phyloP scores from a whole-genome alignment of 2,888 invertebrate genomes.

The Ferrisia virgata region DNA sequence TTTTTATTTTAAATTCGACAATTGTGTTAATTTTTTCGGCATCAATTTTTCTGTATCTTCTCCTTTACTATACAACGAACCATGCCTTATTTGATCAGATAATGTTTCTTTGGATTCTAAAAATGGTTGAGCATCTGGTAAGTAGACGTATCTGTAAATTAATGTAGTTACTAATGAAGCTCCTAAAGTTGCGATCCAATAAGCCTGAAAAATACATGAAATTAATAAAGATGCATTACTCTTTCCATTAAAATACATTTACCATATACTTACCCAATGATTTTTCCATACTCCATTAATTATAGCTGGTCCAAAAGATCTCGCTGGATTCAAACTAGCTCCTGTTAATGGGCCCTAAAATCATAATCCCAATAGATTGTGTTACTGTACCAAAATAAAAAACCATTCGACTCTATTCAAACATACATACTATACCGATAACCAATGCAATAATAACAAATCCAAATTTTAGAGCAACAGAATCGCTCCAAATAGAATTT shows the following conservation, averaged over 20 bases:
- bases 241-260: background rate
- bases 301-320: slow-evolving; percentile 69
- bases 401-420: background rate
- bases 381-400: background rate
- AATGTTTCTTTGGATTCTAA: background rate
- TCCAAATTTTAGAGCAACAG: slow-evolving; percentile 53
- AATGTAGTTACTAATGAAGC: slow-evolving; percentile 43
- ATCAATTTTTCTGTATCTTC: background rate
- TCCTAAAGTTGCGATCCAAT: slow-evolving; percentile 46
- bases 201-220: slow-evolving; percentile 25
- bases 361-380: no score
- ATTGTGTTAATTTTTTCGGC: background rate
- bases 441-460: slow-evolving; percentile 53
- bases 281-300: slow-evolving; percentile 64
- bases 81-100: background rate
- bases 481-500: slow-evolving; percentile 52
- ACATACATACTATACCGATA: slow-evolving; percentile 47
- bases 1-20: background rate
- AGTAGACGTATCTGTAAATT: slow-evolving; percentile 45
- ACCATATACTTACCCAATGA: slow-evolving; percentile 62
- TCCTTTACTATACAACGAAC: background rate
- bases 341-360: slow-evolving; percentile 69
- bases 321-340: slow-evolving; percentile 70
- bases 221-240: background rate
- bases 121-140: background rate